Evolutionary conservation across 2,113 vertebrate genomes (phyloP).

Genomic region (Nesogale talazaci): DNA sequence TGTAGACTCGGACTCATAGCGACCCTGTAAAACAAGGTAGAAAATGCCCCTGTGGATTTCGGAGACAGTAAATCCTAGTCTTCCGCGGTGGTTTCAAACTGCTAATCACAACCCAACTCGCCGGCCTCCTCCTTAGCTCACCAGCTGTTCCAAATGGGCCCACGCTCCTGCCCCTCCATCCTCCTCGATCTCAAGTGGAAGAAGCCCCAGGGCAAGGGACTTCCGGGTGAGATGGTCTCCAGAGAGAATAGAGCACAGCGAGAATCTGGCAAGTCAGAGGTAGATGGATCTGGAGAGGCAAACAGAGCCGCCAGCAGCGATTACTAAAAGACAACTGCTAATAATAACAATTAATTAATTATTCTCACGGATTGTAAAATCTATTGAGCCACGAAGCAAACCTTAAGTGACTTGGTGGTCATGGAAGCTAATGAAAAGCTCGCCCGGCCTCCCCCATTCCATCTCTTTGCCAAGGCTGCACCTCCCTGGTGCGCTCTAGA

Average conservation of each 20-base stretch:
- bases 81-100: no score
- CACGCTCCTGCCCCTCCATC: not conserved
- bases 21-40: no score
- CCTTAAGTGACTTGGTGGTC: not conserved
- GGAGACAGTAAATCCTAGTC: no score
- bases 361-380: not conserved
- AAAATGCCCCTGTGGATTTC: no score
- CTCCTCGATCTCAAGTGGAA: not conserved
- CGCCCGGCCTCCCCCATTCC: not conserved
- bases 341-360: not conserved
- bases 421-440: not conserved
- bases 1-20: no score
- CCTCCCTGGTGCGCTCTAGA: fast-evolving
- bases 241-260: not conserved
- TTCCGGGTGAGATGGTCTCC: no score
- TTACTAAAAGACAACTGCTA: no score
- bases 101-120: no score
- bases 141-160: not conserved
- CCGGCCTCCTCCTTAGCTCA: no score
- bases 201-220: not conserved
- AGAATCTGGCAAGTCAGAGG: no score
- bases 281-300: not conserved
- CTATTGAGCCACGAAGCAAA: not conserved
- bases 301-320: not conserved
- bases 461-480: not conserved